Base-by-base conservation (phyloP, 2,888 invertebrate genomes). In the Parascotia fuliginaria region DNA sequence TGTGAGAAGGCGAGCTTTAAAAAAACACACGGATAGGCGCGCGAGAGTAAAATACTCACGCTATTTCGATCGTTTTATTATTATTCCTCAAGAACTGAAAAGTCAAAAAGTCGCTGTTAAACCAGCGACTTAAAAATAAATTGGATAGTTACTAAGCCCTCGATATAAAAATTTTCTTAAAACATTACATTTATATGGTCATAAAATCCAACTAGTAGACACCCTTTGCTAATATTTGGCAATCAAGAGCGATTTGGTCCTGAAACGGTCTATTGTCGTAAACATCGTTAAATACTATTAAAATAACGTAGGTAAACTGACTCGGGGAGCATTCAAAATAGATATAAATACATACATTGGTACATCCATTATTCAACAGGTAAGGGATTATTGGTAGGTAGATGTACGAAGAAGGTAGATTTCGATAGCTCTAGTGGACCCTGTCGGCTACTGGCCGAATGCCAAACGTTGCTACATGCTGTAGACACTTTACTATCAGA, bases 321-420 rank as follows among this genome's bases (percentile, higher is more conserved):
- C 65, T 53, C 61, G 1, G 62, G 60, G 70, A 55, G 47, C 42
- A 45, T 45, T 52, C 24, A 43, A 36, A 47, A 53, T 37, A 55
- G 57, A 60, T 69, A 70, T 69, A 72, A 56, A 67, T 66, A 60
- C 50, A 47, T 49, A 60, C 50, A 47, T 49, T 42, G 55, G 40
- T 62, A 49, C 53, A 80, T 82, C 63, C 77, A 83, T 83, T 76
- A 85, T 83, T 85, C 84, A 85, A 85, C 83, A 84, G 83, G 83
- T 84, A 79, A 75, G 69, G 68, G 73, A 67, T 73, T 67, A 70
- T 74, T 63, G 70, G 67, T 58, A 58, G 67, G 60, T 58, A 60
- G 64, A 61, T 70, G 64, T 65, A 67, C 67, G 61, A 65, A 57
- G 59, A 60, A 72, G 73, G 77, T 73, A 70, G 73, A 77, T 79